These are phyloP conservation scores for Callimorpha dominula DNA, from an alignment of 2,888 invertebrate genomes.

Conservation along the genomic window DNA sequence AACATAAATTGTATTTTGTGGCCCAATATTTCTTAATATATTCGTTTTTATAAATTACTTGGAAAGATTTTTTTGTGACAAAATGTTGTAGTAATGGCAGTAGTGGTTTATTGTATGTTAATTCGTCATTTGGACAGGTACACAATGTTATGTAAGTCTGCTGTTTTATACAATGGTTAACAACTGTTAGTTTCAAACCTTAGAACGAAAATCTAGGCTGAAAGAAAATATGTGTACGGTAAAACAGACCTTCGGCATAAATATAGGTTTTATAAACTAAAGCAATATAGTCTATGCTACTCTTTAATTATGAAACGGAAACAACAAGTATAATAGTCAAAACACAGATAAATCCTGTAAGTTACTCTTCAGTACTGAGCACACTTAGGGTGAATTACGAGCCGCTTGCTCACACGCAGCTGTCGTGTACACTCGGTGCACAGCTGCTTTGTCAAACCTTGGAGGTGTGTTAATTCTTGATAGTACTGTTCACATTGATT, in stretches of 20 bases:
- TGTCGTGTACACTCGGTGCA: constrained; percentile 58
- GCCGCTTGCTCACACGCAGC: constrained; percentile 62
- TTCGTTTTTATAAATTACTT: too few species aligned
- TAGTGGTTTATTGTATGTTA: not conserved
- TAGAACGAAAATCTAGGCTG: not conserved
- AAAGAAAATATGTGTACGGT: not conserved
- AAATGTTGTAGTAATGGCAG: too few species aligned
- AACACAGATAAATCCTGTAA: constrained; percentile 40
- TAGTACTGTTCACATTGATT: constrained; percentile 27
- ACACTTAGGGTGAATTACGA: constrained; percentile 60
- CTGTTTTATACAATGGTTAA: not conserved
- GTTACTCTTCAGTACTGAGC: constrained; percentile 20
- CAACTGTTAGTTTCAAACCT: not conserved
- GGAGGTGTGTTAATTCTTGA: constrained; percentile 32
- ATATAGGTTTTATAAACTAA: not conserved
- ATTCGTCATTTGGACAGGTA: too few species aligned
- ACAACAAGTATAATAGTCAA: constrained; percentile 9
- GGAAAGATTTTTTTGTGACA: too few species aligned
- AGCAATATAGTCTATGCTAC: not conserved
- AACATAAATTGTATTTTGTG: too few species aligned
- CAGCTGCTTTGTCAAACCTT: constrained; percentile 54
- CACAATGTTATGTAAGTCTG: not conserved
- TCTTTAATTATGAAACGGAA: not conserved
- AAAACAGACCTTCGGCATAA: too few species aligned
- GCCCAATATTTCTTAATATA: too few species aligned